phyloP scores from a whole-genome alignment of 2,797 vertebrate species.

The Xiphophorus birchmanni region DNA sequence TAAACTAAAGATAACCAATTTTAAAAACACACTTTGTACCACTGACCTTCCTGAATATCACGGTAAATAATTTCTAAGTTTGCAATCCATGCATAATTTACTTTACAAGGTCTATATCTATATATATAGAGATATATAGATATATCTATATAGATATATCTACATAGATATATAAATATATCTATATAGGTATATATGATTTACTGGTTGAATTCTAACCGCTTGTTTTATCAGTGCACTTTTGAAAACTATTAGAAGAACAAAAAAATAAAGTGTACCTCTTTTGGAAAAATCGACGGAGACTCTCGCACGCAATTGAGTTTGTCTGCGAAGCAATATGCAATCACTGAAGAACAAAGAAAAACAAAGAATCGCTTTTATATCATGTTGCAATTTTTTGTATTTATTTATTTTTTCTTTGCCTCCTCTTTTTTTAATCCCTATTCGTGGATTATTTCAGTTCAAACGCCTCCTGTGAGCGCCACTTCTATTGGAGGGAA shows the following conservation, averaged over 20 bases:
- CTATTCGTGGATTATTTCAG: conserved; percentile 40
- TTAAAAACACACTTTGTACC: background rate
- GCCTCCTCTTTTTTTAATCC: conserved; percentile 1
- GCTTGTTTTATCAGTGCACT: background rate
- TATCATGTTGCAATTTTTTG: background rate
- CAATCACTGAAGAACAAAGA: background rate
- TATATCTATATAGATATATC: no score
- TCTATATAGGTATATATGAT: no score
- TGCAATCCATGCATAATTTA: background rate
- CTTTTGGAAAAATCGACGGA: background rate
- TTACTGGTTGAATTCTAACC: background rate
- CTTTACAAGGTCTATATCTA: background rate
- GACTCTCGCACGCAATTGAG: background rate
- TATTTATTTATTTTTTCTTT: no score
- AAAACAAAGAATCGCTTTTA: background rate
- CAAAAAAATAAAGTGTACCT: background rate
- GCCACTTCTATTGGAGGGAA: conserved; percentile 40
- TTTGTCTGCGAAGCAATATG: background rate
- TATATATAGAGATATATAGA: no score
- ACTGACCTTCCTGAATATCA: background rate
- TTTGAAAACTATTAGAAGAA: background rate
- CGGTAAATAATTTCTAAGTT: background rate
- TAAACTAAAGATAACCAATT: background rate
- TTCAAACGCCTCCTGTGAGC: conserved; percentile 40
- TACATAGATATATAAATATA: no score